Evolutionary conservation across 2,113 vertebrate species (phyloP), one percentile per base, ranked within the genome.

Genomic region (Sylvietta virens): DNA sequence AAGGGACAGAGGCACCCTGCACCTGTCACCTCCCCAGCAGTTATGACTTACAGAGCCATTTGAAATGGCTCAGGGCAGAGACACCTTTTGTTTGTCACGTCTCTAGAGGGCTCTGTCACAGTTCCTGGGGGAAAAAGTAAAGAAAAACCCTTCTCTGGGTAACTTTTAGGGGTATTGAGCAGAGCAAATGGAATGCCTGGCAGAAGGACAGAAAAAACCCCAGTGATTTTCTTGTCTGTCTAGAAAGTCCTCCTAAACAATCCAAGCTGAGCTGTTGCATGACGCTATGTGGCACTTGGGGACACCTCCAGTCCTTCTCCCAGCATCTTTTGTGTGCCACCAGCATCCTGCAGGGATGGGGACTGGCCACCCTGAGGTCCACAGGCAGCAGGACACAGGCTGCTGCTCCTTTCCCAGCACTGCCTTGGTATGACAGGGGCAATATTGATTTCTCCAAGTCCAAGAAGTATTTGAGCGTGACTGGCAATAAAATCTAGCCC

Each of bases 101-200:
- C n/a, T 71, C 78, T 4, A 0, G 11, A 64, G n/a, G 24, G 3
- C 33, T 9, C 33, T 79, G 22, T 53, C 50, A 67, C 27, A 27
- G 20, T 57, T 86, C 72, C n/a, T 40, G 18, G 8, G 5, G 2
- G 1, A 0, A 1, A 11, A 48, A 14, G 5, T 6, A 23, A 51
- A 48, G 22, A 8, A 42, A 54, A 69, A 44, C 3, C 26, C 45
- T 87, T 18, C 35, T 76, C 53, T 48, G 30, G 18, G 70, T 21
- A 48, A n/a, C 31, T 76, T 87, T 56, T 69, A 65, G 62, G 58
- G 23, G 13, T 35, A 42, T 3, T 60, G 45, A 89, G 54, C 21
- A 79, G 45, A 56, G 4, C 18, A 45, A 72, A 40, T 15, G 33
- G 39, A 84, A 64, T 13, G 45, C 22, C 15, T 60, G 40, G 44